phyloP scores from a whole-genome alignment of 1,140 invertebrate genomes.

The Drosophila albomicans region DNA sequence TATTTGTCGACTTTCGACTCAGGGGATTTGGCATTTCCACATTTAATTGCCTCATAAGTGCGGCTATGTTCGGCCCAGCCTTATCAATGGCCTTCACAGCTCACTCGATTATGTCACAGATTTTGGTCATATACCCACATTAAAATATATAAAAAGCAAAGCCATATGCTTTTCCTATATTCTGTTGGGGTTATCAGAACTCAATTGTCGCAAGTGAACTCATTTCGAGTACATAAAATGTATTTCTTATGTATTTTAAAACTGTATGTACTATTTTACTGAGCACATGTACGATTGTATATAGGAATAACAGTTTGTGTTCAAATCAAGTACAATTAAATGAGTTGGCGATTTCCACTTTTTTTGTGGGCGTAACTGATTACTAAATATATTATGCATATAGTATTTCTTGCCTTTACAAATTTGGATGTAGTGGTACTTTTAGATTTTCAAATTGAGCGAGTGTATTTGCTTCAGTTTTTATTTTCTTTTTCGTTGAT shows the following conservation, averaged over 20 bases:
- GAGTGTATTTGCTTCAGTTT: no score
- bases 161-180: constrained; percentile 2
- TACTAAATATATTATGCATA: no score
- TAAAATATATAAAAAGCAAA: background rate
- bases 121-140: background rate
- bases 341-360: no score
- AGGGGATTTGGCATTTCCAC: background rate
- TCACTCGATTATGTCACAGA: constrained; percentile 27
- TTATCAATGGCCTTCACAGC: constrained; percentile 24
- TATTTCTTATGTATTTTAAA: background rate
- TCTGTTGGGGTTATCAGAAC: constrained; percentile 18
- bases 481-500: no score
- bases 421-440: no score
- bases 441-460: no score
- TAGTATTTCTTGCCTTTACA: no score
- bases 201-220: background rate
- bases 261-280: background rate
- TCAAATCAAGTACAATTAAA: no score
- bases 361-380: no score
- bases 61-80: constrained; percentile 1
- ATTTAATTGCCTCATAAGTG: constrained; percentile 15
- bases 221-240: background rate
- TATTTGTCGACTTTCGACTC: constrained; percentile 24
- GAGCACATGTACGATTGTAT: background rate
- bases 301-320: background rate